Base-by-base conservation (phyloP, 1,140 invertebrate species). In the Meloidogyne exigua region DNA sequence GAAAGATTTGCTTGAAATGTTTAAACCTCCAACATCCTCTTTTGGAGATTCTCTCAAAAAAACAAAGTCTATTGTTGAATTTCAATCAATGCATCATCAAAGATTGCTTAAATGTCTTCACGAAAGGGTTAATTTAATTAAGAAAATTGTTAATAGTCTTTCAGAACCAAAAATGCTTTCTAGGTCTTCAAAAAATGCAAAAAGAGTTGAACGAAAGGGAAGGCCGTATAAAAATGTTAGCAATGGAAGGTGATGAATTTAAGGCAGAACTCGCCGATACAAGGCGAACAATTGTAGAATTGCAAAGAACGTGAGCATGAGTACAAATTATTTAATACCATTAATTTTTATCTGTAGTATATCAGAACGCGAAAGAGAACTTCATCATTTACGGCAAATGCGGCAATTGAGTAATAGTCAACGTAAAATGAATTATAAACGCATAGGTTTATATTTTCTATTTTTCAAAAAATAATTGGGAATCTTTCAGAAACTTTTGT, bases 61-160 rank as follows among this genome's bases (percentile, higher is more conserved):
- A n/a, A 18, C 44, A 57, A 57, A 57, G 18, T n/a, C 44, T n/a
- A 57, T 57, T 57, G 3, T 57, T 57, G 18, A 57, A 57, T 57
- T 57, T n/a, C 44, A 57, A 57, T 57, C 44, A n/a, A 57, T 57
- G 44, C 44, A 57, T 57, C 44, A 57, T 57, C 44, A 57, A 18
- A 57, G 44, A 57, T 57, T 57, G 44, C 18, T 57, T 57, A 57
- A 57, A 57, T 57, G 44, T 57, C 44, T 57, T 57, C 44, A 57
- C n/a, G 44, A 57, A 57, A 18, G 4, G 18, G 44, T 57, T n/a
- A n/a, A n/a, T 57, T 57, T n/a, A 57, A 57, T 57, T n/a, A n/a
- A 57, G 1, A 15, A 44, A 44, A n/a, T 57, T 57, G n/a, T n/a
- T n/a, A 57, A n/a, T n/a, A 57, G n/a, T n/a, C 4, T 57, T 57